Conservation (phyloP, 1,140 invertebrate genomes). For the Ceratina japonica region DNA sequence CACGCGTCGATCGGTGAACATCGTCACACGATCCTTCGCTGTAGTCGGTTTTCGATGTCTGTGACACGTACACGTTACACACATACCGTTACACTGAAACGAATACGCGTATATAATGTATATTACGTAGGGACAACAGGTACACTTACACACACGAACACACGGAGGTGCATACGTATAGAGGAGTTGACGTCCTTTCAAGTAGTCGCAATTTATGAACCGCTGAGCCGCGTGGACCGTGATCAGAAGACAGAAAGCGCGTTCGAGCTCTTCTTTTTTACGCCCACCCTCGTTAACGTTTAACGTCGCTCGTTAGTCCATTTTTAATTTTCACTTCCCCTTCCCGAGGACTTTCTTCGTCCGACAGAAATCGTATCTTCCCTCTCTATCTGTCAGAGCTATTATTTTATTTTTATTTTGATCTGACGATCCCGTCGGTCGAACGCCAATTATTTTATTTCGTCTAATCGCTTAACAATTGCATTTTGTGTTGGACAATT, state of each 20-base stretch:
- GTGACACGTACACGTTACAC: conserved; percentile 18
- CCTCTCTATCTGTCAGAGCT: no score
- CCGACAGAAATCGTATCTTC: no score
- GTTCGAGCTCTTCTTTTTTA: conserved; percentile 11
- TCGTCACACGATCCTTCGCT: conserved; percentile 24
- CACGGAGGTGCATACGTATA: neutral
- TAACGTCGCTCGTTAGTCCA: conserved; percentile 34
- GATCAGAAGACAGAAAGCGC: conserved; percentile 36
- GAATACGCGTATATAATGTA: neutral
- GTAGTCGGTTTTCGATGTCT: conserved; percentile 7
- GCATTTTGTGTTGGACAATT: conserved; percentile 20
- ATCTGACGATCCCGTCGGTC: no score
- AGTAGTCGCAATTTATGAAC: conserved; percentile 44
- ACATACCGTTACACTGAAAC: neutral
- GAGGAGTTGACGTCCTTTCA: conserved; percentile 44
- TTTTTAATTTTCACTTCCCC: conserved; percentile 25
- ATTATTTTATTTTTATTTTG: no score
- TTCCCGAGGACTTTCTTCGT: neutral
- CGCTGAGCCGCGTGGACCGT: conserved; percentile 15
- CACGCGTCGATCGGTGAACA: neutral
- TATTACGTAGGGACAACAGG: neutral
- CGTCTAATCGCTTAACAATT: neutral
- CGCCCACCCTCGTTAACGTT: conserved; percentile 33
- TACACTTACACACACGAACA: neutral
- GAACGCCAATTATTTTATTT: no score